Evolutionary conservation across 1,140 invertebrate species (phyloP), one percentile per base, ranked within the genome.

Genomic region (Cydia pomonella): DNA sequence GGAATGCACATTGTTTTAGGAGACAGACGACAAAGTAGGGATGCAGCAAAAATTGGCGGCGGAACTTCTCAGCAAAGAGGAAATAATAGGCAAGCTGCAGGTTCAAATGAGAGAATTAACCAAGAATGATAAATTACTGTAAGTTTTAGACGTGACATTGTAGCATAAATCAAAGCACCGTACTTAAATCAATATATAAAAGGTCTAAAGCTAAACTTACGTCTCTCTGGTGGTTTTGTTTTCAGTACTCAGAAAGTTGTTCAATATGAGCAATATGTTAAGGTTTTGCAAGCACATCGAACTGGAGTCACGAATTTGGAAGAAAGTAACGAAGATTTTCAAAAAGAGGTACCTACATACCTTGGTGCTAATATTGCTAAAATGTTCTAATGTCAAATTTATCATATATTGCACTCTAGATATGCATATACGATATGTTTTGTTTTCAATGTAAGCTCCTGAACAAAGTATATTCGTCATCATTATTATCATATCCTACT

Each of bases 61-160:
- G 21, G 90, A 92, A 78, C 80, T 92, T 41, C 64, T 92, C 4
- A 88, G 79, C 50, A 91, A 92, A 82, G 91, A 93, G 75, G 90
- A 93, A 84, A 85, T 90, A 59, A 78, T 92, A 62, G 79, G 78
- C 72, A 92, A 92, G 76, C 88, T 92, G 87, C 90, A 92, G 78
- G 83, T 77, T 69, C 90, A 92, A 81, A 87, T 91, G 59, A 83
- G 89, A 77, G 90, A 92, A 59, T 73, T 91, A 12, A 85, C 84
- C 6, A 93, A 93, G 80, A 91, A 87, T 73, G 87, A 88, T 16
- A 92, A 91, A 82, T 77, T 92, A 27, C 88, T 91, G 91, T 92
- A 83, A 78, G 78, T 84, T 59, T 5, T 18, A 3, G 29, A 41
- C 16, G 5, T 16, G 63, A 29, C 23, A 69, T 3, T 33, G 64